Conservation (phyloP, 2,113 vertebrate species). For the Corydoras sp. region DNA sequence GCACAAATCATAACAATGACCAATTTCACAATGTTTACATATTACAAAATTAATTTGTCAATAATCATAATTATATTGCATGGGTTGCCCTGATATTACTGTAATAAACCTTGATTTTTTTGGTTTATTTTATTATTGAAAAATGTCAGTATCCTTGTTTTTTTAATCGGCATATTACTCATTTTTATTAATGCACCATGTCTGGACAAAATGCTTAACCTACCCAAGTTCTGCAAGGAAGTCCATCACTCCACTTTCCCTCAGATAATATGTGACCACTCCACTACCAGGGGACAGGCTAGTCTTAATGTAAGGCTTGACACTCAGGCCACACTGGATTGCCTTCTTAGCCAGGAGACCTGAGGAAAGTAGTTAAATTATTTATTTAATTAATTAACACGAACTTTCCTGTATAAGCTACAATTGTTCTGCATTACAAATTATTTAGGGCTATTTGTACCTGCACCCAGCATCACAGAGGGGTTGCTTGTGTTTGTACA, state of each 20-base stretch:
- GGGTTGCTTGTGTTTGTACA: slow-evolving; percentile 99
- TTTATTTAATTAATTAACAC: too few relatives aligned
- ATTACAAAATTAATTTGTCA: too few relatives aligned
- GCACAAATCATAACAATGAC: too few relatives aligned
- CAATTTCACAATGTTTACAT: too few relatives aligned
- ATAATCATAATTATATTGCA: too few relatives aligned
- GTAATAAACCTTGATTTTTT: too few relatives aligned
- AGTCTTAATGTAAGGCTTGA: slow-evolving; percentile 95
- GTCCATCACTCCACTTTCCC: slow-evolving; percentile 89
- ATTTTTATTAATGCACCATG: too few relatives aligned
- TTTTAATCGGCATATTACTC: too few relatives aligned
- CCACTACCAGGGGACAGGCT: slow-evolving; percentile 95
- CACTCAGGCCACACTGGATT: slow-evolving; percentile 75
- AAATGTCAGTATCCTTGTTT: too few relatives aligned
- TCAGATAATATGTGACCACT: slow-evolving; percentile 94
- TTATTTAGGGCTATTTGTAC: slow-evolving; percentile 51
- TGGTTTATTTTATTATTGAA: too few relatives aligned
- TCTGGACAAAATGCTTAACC: slow-evolving; percentile 23
- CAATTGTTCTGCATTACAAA: not conserved
- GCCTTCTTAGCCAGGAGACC: slow-evolving; percentile 93
- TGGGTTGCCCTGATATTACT: too few relatives aligned
- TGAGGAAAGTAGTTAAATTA: slow-evolving; percentile 40
- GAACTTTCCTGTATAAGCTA: too few relatives aligned
- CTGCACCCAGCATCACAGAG: slow-evolving; percentile 95
- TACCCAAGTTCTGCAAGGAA: slow-evolving; percentile 81